Evolutionary conservation across 2,113 vertebrate genomes (phyloP), one percentile per base, ranked within the genome.

Genomic region (Coracopsis vasa): DNA sequence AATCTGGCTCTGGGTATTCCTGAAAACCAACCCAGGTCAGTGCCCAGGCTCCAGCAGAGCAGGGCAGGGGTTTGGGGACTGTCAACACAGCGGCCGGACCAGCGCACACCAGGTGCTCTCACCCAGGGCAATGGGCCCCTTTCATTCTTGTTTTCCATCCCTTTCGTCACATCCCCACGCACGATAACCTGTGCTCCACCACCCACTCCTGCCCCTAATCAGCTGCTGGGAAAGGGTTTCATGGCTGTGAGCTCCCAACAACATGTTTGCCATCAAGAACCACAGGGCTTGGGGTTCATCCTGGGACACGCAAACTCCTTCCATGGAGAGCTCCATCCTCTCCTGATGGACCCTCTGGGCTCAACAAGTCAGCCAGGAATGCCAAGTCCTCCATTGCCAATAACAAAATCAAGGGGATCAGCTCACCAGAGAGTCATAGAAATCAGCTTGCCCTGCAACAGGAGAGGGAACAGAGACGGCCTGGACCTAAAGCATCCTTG

Each of bases 191-290:
- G 11, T 72, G 80, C 91, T 95, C 91, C 65, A 58, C 9, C 86
- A 70, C 89, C 91, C 95, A 92, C 91, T 94, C 73, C 83, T 79
- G 33, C 51, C 84, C 70, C 72, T 79, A 91, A 95, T 97, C 92
- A 87, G 53, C 8, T 80, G 80, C 92, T 91, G 25, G 31, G 35
- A 58, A 72, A 86, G 61, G n/a, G 23, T 60, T 91, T 50, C 51
- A 8, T 10, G 51, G n/a, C 73, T 89, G 73, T 54, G 14, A 65
- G 47, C n/a, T 67, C 44, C 39, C 53, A 88, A 17, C 56, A 25
- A 19, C 1, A 0, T 7, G 28, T 69, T 56, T 88, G 39, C 45
- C 28, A 58, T 56, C 41, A 20, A 56, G 54, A 82, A 64, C 2
- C 39, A 37, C 24, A 21, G 29, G 25, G 58, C 45, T 60, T 47